These are phyloP conservation scores for Gracilinanus agilis DNA, from an alignment of 2,113 vertebrate species.

Conservation along the genomic window DNA sequence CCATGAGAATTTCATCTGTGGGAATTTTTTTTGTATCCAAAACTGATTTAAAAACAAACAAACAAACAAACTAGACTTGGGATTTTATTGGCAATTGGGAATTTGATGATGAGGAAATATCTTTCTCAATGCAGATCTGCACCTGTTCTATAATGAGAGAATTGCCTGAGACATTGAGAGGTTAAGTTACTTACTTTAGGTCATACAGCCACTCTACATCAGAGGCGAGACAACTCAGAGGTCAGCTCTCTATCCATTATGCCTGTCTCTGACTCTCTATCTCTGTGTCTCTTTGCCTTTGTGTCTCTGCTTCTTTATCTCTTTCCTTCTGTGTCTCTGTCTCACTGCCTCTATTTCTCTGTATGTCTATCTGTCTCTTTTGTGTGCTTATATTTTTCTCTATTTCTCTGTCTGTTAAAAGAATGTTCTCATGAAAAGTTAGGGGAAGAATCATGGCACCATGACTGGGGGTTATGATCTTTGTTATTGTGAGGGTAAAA, in stretches of 20 bases:
- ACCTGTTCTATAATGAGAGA: background rate
- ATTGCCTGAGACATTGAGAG: background rate
- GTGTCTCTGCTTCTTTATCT: background rate
- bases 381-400: background rate
- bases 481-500: no score
- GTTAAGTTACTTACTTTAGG: background rate
- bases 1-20: slow-evolving; percentile 58
- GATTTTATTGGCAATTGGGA: background rate
- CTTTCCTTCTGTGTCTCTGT: background rate
- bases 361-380: background rate
- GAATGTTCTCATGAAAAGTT: no score
- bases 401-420: no score
- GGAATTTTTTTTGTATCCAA: background rate
- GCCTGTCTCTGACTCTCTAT: background rate
- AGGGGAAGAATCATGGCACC: no score
- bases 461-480: no score
- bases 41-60: background rate
- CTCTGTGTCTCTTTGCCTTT: background rate
- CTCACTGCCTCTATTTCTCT: background rate
- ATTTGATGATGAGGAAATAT: background rate
- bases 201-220: background rate
- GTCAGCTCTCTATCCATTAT: background rate
- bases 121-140: background rate
- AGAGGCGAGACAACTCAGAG: background rate
- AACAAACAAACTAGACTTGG: background rate